phyloP scores from a whole-genome alignment of 2,797 vertebrate species.

The Hydrolagus colliei region DNA sequence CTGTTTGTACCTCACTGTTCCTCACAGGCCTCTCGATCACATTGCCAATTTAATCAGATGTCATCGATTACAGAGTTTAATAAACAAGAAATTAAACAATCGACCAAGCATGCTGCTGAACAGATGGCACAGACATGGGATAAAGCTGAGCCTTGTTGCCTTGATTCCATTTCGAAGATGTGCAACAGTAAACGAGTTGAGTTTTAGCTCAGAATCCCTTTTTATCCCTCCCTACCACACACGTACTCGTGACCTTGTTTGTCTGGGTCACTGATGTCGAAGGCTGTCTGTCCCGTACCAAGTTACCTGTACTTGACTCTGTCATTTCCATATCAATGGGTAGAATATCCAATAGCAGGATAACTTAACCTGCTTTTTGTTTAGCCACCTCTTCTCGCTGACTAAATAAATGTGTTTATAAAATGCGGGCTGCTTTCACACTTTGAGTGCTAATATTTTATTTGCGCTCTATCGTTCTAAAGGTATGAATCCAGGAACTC shows the following conservation, averaged over 20 bases:
- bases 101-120: slow-evolving; percentile 15
- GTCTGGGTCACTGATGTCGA: not conserved
- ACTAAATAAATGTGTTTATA: not conserved
- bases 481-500: no score
- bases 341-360: not conserved
- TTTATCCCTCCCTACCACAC: not conserved
- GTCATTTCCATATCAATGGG: not conserved
- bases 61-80: slow-evolving; percentile 22
- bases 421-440: not conserved
- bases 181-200: slow-evolving; percentile 8
- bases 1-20: not conserved
- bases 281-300: not conserved
- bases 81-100: slow-evolving; percentile 25
- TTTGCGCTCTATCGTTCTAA: no score
- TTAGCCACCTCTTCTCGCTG: not conserved
- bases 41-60: slow-evolving; percentile 11
- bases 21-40: not conserved
- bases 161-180: slow-evolving; percentile 4
- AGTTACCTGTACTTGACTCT: not conserved
- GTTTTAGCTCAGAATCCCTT: not conserved
- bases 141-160: not conserved
- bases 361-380: not conserved
- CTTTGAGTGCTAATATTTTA: no score
- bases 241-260: not conserved
- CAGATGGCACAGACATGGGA: not conserved